Base-by-base conservation (phyloP, 2,888 invertebrate genomes). In the Caenorhabditis sinica region DNA sequence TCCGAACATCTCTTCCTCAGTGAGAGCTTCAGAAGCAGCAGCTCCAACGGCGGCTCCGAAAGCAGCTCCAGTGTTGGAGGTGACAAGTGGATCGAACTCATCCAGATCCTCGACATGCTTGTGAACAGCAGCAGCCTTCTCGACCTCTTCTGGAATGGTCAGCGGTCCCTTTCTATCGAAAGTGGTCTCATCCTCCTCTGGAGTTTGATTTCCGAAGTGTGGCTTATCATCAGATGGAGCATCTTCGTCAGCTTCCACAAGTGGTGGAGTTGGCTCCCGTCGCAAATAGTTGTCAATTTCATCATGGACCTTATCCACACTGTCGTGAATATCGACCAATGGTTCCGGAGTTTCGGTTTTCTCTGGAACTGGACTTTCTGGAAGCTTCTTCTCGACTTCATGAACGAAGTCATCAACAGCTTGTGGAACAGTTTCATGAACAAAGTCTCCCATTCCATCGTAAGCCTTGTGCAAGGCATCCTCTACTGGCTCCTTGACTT, bases 61-160 rank as follows among this genome's bases (percentile, higher is more conserved):
- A 8, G 45, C 73, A 25, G 69, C 63, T 58, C 81, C 82, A 49
- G 69, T 71, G 66, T 66, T 71, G 28, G 60, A 30, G 49, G 77
- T 56, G 74, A 68, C 73, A 0, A 75, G 58, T 51, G 74, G 75
- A 36, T 74, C 82, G 56, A 75, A 74, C 2, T 82, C 82, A 49
- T 69, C 53, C 4, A 74, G 25, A 45, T 71, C 65, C 25, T 65
- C 75, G 9, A 75, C 61, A 3, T 65, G 61, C 0, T 61, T 51
- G 9, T 83, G 60, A 28, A 61, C 75, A 23, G 82, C 87, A 8
- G 89, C 85, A 15, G 86, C 79, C 49, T 72, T 79, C 56, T 79
- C 79, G n/a, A 80, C 72, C n/a, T 80, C 51, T 45, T 83, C 85
- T 15, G 90, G 90, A 76, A 90, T 90, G 9, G 90, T 90, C 49